These are phyloP conservation scores for Petrolisthes manimaculis DNA, from an alignment of 2,888 invertebrate species.

Conservation along the genomic window DNA sequence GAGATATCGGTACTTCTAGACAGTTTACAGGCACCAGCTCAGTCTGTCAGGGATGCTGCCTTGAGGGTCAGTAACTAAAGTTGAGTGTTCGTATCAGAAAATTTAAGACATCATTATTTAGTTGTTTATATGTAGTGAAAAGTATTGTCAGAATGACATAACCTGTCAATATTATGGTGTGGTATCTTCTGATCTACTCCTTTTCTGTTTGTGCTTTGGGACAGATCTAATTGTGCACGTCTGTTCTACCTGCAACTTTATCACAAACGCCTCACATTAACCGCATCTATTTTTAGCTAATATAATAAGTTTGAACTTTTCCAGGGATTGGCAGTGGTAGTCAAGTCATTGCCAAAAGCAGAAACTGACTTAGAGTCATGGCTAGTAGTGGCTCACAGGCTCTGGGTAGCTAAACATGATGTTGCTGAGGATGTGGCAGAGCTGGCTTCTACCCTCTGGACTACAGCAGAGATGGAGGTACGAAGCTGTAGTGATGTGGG, in stretches of 20 bases:
- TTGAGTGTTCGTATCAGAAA: too few relatives aligned
- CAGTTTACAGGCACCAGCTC: conserved; percentile 80
- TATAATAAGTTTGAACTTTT: conserved; percentile 33
- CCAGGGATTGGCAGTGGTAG: conserved; percentile 77
- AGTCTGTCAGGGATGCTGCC: conserved; percentile 70
- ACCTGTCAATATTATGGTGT: too few relatives aligned
- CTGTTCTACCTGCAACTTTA: too few relatives aligned
- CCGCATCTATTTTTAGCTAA: too few relatives aligned
- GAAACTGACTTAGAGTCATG: conserved; percentile 75
- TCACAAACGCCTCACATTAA: too few relatives aligned
- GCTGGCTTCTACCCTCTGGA: conserved; percentile 77
- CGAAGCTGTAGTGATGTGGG: conserved; percentile 67
- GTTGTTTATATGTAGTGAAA: too few relatives aligned
- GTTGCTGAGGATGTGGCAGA: conserved; percentile 80
- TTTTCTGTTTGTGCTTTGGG: too few relatives aligned
- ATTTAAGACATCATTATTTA: too few relatives aligned
- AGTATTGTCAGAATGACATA: too few relatives aligned
- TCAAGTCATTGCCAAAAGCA: conserved; percentile 76
- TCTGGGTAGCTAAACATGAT: conserved; percentile 89
- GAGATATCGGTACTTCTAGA: conserved; percentile 84
- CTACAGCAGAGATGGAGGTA: conserved; percentile 73
- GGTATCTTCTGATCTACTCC: too few relatives aligned
- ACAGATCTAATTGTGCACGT: too few relatives aligned
- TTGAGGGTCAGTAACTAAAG: conserved; percentile 68
- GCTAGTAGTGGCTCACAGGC: conserved; percentile 78